Percentiles rank a stretch among this genome's conserved stretches.
Conservation (phyloP, 2,113 vertebrate genomes). For the Apistogramma diplotaenia region DNA sequence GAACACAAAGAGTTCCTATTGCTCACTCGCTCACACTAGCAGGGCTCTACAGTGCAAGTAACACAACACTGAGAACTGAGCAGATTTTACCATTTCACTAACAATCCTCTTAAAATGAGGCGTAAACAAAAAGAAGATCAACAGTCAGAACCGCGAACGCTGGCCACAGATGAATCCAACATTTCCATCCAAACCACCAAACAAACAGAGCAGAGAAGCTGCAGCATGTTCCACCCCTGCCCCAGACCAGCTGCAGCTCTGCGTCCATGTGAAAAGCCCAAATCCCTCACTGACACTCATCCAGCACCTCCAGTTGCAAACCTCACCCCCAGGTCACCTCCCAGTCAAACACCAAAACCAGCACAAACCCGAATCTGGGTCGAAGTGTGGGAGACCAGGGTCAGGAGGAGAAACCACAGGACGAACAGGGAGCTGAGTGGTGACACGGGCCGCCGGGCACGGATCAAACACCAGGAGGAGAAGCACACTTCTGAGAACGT, state of each 20-base stretch:
- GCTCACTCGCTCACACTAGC: neutral
- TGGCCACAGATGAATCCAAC: neutral
- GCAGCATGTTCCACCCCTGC: neutral
- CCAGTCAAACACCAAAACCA: neutral
- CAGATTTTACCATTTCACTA: neutral
- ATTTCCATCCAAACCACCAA: neutral
- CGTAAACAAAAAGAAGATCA: neutral
- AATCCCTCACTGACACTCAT: neutral
- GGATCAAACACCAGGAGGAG: neutral
- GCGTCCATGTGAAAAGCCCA: neutral
- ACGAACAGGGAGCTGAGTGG: neutral
- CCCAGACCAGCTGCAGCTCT: neutral
- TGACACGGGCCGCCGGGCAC: neutral
- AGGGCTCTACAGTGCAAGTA: neutral
- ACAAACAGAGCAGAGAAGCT: neutral
- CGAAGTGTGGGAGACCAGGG: neutral
- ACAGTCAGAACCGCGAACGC: neutral
- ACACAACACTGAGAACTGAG: neutral
- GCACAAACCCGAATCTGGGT: neutral
- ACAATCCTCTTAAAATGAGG: rapidly evolving
- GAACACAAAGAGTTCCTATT: neutral
- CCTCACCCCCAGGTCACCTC: neutral
- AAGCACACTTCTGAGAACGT: no score
- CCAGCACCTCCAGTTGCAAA: neutral
- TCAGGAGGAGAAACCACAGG: neutral